Evolutionary conservation across 2,888 invertebrate species (phyloP).

Genomic region (Sarcophaga carnaria): DNA sequence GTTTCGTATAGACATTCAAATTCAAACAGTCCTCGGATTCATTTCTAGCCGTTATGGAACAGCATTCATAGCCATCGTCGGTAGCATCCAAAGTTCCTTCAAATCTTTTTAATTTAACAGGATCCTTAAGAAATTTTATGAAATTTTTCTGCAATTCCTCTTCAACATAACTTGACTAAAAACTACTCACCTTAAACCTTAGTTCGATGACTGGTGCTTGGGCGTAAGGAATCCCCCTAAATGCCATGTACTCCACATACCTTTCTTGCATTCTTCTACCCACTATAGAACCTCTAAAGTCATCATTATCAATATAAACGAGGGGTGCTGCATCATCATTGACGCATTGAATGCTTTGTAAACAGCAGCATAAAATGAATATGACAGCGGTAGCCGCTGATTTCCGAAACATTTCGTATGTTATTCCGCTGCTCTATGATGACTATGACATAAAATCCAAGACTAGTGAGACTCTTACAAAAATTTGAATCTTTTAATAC

Average conservation of each 20-base stretch:
- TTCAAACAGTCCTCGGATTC: constrained; percentile 83
- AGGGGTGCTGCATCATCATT: neutral
- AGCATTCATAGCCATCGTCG: constrained; percentile 83
- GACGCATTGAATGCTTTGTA: neutral
- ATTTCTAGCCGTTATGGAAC: constrained; percentile 77
- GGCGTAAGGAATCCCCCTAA: constrained; percentile 74
- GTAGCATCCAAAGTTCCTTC: constrained; percentile 79
- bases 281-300: constrained; percentile 47
- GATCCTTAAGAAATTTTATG: constrained; percentile 79
- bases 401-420: no score
- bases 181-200: constrained; percentile 73
- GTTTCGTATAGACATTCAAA: constrained; percentile 83
- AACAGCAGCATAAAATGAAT: neutral
- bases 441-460: no score
- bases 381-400: no score
- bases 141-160: neutral
- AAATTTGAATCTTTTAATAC: no score
- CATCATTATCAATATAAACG: constrained; percentile 53
- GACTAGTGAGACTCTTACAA: no score
- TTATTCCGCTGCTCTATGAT: no score
- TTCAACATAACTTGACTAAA: neutral
- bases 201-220: constrained; percentile 80
- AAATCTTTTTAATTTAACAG: constrained; percentile 74
- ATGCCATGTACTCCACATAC: constrained; percentile 66
- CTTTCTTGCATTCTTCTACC: constrained; percentile 59